These are phyloP conservation scores for Cataglyphis rosenhaueri DNA, from an alignment of 2,888 invertebrate species.

Conservation along the genomic window DNA sequence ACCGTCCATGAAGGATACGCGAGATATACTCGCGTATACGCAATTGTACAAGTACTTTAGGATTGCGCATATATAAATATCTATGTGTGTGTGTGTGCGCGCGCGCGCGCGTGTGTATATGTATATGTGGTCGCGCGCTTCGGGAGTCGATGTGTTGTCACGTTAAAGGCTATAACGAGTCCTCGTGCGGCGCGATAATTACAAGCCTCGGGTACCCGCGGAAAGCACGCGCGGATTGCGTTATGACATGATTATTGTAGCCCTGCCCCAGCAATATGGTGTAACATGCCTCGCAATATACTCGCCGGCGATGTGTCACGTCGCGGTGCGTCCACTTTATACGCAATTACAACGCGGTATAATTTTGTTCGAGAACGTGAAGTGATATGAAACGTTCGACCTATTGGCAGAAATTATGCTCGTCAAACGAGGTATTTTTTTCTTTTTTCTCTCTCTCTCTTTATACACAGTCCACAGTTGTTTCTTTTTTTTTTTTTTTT, in stretches of 20 bases:
- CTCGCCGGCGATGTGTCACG: constrained; percentile 82
- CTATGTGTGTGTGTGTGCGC: neutral
- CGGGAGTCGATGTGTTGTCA: constrained; percentile 69
- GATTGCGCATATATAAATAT: neutral
- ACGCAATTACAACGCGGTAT: constrained; percentile 73
- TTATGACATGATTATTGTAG: constrained; percentile 79
- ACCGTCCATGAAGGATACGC: constrained; percentile 60
- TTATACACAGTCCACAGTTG: neutral
- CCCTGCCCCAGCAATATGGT: constrained; percentile 62
- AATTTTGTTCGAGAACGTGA: constrained; percentile 53
- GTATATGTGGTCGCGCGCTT: constrained; percentile 39
- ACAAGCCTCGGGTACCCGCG: constrained; percentile 67
- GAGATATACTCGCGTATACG: constrained; percentile 59
- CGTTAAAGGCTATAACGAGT: constrained; percentile 75
- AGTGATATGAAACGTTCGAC: constrained; percentile 37
- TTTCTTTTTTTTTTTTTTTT: neutral
- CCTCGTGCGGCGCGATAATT: constrained; percentile 72
- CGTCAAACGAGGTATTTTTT: neutral
- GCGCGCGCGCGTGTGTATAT: constrained; percentile 35
- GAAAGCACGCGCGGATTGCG: constrained; percentile 78
- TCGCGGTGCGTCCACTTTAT: constrained; percentile 80
- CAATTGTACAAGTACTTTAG: constrained; percentile 67
- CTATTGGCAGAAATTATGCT: constrained; percentile 20
- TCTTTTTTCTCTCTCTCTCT: neutral
- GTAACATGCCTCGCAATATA: constrained; percentile 79